Conservation (phyloP, 2,888 invertebrate species). For the Poecilus cupreus region DNA sequence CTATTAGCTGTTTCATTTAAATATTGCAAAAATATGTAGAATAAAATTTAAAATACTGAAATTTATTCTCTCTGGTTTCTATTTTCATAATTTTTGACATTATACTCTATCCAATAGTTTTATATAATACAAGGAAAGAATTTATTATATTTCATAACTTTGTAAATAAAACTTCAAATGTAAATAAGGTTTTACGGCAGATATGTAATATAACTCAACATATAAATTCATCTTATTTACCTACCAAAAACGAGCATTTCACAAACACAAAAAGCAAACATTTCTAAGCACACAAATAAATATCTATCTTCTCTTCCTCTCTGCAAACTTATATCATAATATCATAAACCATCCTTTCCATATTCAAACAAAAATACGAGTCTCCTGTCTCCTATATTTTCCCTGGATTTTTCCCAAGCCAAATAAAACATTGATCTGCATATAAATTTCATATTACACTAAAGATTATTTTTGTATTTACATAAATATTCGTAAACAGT, state of each 20-base stretch:
- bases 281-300: conserved; percentile 18
- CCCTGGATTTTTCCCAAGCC: too few relatives aligned
- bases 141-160: too few relatives aligned
- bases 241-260: neutral
- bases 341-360: conserved; percentile 6
- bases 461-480: conserved; percentile 22
- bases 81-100: too few relatives aligned
- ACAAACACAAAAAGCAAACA: conserved; percentile 12
- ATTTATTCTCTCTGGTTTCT: too few relatives aligned
- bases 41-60: too few relatives aligned
- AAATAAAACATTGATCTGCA: neutral
- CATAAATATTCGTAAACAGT: conserved; percentile 18
- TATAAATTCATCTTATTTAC: neutral
- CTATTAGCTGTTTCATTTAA: too few relatives aligned
- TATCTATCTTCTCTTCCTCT: neutral
- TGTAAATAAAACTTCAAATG: too few relatives aligned
- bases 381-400: neutral
- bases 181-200: neutral
- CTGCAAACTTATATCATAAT: conserved; percentile 10
- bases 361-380: conserved; percentile 11
- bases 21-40: too few relatives aligned
- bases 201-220: neutral
- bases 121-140: too few relatives aligned
- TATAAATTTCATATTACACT: conserved; percentile 10
- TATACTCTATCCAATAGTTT: too few relatives aligned